Conservation (phyloP, 2,113 vertebrate species). For the Vulpes lagopus region DNA sequence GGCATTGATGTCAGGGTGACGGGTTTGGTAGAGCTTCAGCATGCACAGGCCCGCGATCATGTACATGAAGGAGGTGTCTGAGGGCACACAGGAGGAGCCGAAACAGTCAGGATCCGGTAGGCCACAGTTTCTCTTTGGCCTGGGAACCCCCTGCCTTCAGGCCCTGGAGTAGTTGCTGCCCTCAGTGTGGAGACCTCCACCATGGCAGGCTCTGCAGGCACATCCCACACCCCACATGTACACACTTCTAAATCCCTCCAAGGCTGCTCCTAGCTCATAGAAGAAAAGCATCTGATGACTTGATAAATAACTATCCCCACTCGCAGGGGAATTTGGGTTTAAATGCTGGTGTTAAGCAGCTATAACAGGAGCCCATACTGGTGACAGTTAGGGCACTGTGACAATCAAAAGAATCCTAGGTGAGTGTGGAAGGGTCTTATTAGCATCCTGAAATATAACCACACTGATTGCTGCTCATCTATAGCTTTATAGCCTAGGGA, state of each 20-base stretch:
- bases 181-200: not conserved
- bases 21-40: slow-evolving; percentile 92
- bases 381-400: not conserved
- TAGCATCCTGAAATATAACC: not conserved
- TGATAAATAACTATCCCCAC: not conserved
- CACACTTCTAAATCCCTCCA: not conserved
- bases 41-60: slow-evolving; percentile 92
- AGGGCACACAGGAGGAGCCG: not conserved
- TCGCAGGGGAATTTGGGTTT: not conserved
- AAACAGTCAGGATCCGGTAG: not conserved
- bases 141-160: not conserved
- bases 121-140: not conserved
- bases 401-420: not conserved
- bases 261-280: not conserved
- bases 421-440: not conserved
- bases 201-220: too few species aligned
- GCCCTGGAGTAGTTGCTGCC: not conserved
- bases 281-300: not conserved
- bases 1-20: slow-evolving; percentile 92
- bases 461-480: not conserved
- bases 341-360: not conserved
- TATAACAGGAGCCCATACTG: not conserved
- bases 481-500: not conserved
- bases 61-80: slow-evolving; percentile 93
- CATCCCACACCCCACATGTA: not conserved